These are phyloP conservation scores for Lasioglossum zephyrum DNA, from an alignment of 2,888 invertebrate genomes.

Conservation along the genomic window DNA sequence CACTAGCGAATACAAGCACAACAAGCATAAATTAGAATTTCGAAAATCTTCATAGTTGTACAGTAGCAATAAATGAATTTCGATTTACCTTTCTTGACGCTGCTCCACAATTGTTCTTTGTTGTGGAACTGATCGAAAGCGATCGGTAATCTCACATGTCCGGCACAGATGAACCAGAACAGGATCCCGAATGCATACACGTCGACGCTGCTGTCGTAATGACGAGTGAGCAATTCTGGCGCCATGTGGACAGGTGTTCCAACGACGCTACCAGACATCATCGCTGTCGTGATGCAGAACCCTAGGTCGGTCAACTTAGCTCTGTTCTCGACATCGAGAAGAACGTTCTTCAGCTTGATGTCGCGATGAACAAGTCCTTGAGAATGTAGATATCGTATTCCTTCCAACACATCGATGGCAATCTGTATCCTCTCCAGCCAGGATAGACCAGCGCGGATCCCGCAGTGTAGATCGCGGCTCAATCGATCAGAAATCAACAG, in stretches of 20 bases:
- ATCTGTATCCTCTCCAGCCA: constrained; percentile 89
- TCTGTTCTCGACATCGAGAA: constrained; percentile 90
- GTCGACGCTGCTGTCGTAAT: constrained; percentile 93
- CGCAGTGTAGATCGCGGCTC: constrained; percentile 92
- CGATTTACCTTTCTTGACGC: constrained; percentile 91
- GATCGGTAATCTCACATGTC: constrained; percentile 91
- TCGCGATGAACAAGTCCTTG: constrained; percentile 94
- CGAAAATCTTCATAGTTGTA: neutral
- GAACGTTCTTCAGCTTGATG: constrained; percentile 95
- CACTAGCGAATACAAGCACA: neutral
- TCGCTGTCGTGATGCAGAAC: constrained; percentile 95
- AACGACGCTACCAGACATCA: constrained; percentile 95
- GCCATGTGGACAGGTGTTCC: constrained; percentile 97
- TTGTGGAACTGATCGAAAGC: constrained; percentile 93
- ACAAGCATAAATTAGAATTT: neutral
- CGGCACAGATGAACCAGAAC: constrained; percentile 96
- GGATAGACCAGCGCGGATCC: constrained; percentile 88
- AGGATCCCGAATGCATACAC: constrained; percentile 96
- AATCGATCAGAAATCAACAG: constrained; percentile 92
- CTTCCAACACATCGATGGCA: constrained; percentile 93
- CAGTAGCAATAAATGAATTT: neutral
- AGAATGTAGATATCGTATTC: constrained; percentile 94
- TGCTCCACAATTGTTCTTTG: constrained; percentile 94
- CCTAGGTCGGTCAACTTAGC: constrained; percentile 95
- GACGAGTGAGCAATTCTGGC: constrained; percentile 92